Percentiles rank a stretch among this genome's conserved stretches.
Conservation (phyloP, 2,113 vertebrate genomes). For the Furnarius figulus region DNA sequence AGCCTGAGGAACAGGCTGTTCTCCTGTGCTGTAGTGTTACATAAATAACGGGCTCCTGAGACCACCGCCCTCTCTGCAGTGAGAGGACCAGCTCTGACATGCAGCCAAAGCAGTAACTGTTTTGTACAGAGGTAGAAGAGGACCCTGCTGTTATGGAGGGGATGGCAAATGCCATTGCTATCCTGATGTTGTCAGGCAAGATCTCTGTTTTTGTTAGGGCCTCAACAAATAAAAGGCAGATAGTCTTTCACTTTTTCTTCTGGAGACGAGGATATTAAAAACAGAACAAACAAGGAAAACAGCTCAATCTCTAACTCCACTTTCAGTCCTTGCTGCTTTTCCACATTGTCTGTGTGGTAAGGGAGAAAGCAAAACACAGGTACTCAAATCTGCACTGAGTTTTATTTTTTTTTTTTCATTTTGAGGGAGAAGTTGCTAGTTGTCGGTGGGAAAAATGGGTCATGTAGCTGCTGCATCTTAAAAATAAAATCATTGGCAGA, state of each 20-base stretch:
- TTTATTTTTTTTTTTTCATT: neutral
- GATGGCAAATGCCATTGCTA: neutral
- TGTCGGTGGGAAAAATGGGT: slow-evolving; percentile 62
- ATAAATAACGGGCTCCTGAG: neutral
- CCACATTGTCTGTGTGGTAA: neutral
- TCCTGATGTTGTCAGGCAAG: neutral
- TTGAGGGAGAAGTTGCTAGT: slow-evolving; percentile 14
- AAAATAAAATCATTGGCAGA: slow-evolving; percentile 64
- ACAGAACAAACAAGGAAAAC: neutral
- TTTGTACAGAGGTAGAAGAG: accelerated
- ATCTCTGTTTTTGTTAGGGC: neutral
- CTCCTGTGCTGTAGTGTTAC: neutral
- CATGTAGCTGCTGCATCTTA: slow-evolving; percentile 57
- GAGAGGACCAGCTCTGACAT: neutral
- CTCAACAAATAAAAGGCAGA: neutral
- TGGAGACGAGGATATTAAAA: neutral
- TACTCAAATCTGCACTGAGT: neutral
- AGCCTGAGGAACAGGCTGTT: neutral
- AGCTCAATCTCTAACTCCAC: neutral
- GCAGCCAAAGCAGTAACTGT: neutral
- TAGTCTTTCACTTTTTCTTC: neutral
- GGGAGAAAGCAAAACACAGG: neutral
- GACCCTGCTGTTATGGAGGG: neutral
- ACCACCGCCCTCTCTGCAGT: neutral
- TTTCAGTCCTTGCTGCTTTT: neutral